phyloP scores from a whole-genome alignment of 2,113 vertebrate species.

The Climacteris rufus region DNA sequence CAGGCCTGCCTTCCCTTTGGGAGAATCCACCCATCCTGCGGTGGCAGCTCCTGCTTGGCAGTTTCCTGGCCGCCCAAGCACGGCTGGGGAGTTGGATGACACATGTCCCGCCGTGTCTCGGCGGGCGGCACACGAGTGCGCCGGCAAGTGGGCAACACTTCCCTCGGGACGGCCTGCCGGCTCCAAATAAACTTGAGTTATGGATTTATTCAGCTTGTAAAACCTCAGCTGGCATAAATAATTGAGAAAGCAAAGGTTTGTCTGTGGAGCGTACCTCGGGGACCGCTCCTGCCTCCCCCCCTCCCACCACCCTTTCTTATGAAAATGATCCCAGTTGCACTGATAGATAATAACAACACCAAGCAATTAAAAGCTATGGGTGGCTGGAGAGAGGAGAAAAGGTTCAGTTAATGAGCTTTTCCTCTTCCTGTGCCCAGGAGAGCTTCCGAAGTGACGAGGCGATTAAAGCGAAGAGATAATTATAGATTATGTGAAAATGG shows the following conservation, averaged over 20 bases:
- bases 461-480: conserved; percentile 86
- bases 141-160: conserved; percentile 72
- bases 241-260: conserved; percentile 85
- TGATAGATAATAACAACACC: conserved; percentile 88
- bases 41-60: not conserved
- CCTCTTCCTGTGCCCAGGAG: conserved; percentile 80
- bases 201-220: conserved; percentile 83
- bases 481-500: conserved; percentile 86
- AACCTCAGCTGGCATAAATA: conserved; percentile 87
- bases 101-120: conserved; percentile 69
- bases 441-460: conserved; percentile 76
- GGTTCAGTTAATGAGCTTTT: conserved; percentile 96
- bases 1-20: not conserved
- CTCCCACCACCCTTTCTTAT: conserved; percentile 79
- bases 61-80: not conserved
- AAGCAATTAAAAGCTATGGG: conserved; percentile 91
- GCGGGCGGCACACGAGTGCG: conserved; percentile 35
- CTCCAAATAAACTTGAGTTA: conserved; percentile 82
- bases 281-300: conserved; percentile 69
- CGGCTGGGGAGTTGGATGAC: conserved; percentile 65
- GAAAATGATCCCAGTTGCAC: conserved; percentile 85
- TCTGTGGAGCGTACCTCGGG: conserved; percentile 74
- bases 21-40: not conserved
- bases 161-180: conserved; percentile 57
- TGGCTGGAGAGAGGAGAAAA: conserved; percentile 89